Evolutionary conservation across 2,888 invertebrate species (phyloP).

Genomic region (Rhagonycha fulva): DNA sequence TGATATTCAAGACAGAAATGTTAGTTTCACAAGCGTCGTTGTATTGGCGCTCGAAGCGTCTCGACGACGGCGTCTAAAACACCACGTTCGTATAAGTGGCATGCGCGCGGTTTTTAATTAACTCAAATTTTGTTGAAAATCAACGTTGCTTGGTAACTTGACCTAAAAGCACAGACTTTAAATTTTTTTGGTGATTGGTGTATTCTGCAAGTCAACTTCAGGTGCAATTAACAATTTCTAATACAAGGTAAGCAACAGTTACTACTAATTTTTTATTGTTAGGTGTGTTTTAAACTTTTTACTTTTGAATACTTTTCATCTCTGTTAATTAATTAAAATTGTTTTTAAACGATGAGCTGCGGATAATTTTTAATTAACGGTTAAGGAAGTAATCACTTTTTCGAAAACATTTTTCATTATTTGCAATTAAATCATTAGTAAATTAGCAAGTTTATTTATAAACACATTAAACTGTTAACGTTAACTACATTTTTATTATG

Average conservation of each 20-base stretch:
- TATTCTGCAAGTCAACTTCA: constrained; percentile 6
- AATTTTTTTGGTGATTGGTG: constrained; percentile 12
- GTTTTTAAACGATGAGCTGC: not conserved
- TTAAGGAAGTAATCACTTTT: not conserved
- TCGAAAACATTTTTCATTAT: not conserved
- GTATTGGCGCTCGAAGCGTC: constrained; percentile 30
- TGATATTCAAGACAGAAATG: constrained; percentile 32
- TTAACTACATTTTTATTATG: not conserved
- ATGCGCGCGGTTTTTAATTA: constrained; percentile 25
- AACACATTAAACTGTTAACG: not conserved
- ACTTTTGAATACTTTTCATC: not conserved
- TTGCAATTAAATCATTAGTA: not conserved
- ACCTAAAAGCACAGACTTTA: constrained; percentile 7
- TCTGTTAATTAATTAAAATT: not conserved
- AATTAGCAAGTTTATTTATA: not conserved
- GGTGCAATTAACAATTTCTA: constrained; percentile 13
- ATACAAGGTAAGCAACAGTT: constrained; percentile 35
- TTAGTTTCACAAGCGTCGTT: constrained; percentile 38
- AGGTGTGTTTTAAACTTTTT: constrained; percentile 13
- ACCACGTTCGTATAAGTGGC: constrained; percentile 13
- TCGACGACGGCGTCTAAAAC: constrained; percentile 23
- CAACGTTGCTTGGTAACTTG: constrained; percentile 14
- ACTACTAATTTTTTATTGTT: constrained; percentile 18
- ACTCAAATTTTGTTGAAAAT: constrained; percentile 18
- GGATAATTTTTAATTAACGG: not conserved